Percentiles rank a stretch among this genome's conserved stretches.
phyloP scores from a whole-genome alignment of 2,797 vertebrate genomes.

The Cyclopterus lumpus region DNA sequence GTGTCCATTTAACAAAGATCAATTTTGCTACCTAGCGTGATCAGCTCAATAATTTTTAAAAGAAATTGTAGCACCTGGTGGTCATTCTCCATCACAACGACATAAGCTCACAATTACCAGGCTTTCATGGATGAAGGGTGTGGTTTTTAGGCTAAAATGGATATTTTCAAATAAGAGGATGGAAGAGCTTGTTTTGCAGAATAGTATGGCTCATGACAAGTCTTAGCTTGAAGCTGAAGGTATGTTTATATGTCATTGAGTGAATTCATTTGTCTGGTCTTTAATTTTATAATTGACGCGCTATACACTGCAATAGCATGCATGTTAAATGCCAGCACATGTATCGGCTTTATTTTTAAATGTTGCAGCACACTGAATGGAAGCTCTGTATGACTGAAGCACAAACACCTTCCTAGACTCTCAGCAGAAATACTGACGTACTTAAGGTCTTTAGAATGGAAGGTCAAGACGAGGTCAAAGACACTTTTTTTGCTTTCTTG shows the following conservation, averaged over 20 bases:
- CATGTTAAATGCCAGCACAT: neutral
- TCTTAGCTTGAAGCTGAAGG: neutral
- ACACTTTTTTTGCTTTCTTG: neutral
- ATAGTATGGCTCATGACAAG: neutral
- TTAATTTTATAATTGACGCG: slow-evolving; percentile 1
- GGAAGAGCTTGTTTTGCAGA: neutral
- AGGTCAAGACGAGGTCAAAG: neutral
- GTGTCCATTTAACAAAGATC: slow-evolving; percentile 8
- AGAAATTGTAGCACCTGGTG: neutral
- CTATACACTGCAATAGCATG: neutral
- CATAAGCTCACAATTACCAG: neutral
- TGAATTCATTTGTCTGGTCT: neutral
- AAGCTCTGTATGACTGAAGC: neutral
- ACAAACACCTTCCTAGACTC: neutral
- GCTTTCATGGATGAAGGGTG: neutral
- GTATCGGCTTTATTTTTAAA: neutral
- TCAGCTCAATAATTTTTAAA: neutral
- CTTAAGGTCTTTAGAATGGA: neutral
- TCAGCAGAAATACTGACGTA: neutral
- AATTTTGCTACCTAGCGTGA: neutral
- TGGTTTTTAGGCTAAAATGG: neutral
- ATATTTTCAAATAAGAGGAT: neutral
- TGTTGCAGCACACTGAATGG: neutral
- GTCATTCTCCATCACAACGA: neutral
- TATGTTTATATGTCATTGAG: neutral